Evolutionary conservation across 2,888 invertebrate genomes (phyloP).

Genomic region (Odontocerum albicorne): DNA sequence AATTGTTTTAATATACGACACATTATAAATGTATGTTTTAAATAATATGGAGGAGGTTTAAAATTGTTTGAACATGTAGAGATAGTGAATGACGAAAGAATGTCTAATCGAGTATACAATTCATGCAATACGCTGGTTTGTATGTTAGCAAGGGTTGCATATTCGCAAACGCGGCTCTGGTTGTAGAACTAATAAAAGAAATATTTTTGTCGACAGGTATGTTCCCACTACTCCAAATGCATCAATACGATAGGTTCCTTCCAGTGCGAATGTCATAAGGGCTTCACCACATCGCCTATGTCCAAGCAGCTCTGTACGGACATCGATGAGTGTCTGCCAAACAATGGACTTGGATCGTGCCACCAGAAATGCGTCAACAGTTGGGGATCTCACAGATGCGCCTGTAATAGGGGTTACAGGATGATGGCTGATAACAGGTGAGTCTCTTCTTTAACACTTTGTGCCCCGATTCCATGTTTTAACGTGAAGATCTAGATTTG

Average conservation of each 20-base stretch:
- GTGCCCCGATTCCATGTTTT: too few relatives aligned
- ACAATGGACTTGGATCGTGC: slow-evolving; percentile 58
- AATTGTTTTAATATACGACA: too few relatives aligned
- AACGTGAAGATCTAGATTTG: too few relatives aligned
- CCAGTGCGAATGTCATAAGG: slow-evolving; percentile 49
- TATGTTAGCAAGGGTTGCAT: too few relatives aligned
- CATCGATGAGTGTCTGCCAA: slow-evolving; percentile 68
- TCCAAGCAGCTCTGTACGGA: slow-evolving; percentile 62
- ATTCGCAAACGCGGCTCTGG: too few relatives aligned
- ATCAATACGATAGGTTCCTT: slow-evolving; percentile 55
- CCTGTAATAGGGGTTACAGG: slow-evolving; percentile 82
- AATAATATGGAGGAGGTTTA: too few relatives aligned
- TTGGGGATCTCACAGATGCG: slow-evolving; percentile 88
- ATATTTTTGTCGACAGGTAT: slow-evolving; percentile 45
- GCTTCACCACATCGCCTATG: slow-evolving; percentile 50
- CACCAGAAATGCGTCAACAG: slow-evolving; percentile 89
- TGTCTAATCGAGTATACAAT: too few relatives aligned
- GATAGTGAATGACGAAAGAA: too few relatives aligned
- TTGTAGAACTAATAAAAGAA: neutral
- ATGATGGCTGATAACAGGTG: slow-evolving; percentile 72
- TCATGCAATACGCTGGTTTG: too few relatives aligned
- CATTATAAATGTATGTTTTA: too few relatives aligned
- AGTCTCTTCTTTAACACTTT: slow-evolving; percentile 1
- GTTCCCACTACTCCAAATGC: slow-evolving; percentile 50
- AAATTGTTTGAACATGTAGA: too few relatives aligned